phyloP scores from a whole-genome alignment of 2,113 vertebrate genomes.

The Sclerurus mexicanus region DNA sequence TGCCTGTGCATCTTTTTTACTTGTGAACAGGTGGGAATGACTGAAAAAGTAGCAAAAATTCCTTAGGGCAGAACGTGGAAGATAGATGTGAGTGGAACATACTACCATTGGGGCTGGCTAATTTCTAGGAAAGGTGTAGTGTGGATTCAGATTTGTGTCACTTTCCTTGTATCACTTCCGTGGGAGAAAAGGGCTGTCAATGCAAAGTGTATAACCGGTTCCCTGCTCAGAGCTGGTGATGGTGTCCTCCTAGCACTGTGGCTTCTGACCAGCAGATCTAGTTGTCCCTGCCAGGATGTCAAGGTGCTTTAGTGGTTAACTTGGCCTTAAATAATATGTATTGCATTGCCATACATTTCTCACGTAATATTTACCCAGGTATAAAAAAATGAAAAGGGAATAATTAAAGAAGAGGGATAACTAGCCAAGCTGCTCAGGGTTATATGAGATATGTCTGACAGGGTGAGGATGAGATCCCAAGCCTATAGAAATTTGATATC shows the following conservation, averaged over 20 bases:
- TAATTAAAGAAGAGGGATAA: neutral
- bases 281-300: neutral
- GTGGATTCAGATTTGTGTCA: neutral
- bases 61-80: neutral
- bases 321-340: neutral
- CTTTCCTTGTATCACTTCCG: neutral
- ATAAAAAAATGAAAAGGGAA: neutral
- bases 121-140: neutral
- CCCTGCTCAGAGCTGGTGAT: neutral
- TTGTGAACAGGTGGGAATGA: neutral
- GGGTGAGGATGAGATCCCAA: neutral
- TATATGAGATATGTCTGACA: neutral
- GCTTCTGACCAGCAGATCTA: neutral
- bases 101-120: fast-evolving
- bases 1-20: neutral
- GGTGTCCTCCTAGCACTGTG: neutral
- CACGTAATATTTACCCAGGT: neutral
- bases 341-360: neutral
- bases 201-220: neutral
- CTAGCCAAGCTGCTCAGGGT: neutral
- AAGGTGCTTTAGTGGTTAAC: neutral
- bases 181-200: neutral
- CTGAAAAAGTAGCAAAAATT: neutral
- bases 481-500: neutral
- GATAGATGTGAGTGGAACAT: neutral